Conservation (phyloP, 2,797 vertebrate genomes). For the Onychomys leucogaster region DNA sequence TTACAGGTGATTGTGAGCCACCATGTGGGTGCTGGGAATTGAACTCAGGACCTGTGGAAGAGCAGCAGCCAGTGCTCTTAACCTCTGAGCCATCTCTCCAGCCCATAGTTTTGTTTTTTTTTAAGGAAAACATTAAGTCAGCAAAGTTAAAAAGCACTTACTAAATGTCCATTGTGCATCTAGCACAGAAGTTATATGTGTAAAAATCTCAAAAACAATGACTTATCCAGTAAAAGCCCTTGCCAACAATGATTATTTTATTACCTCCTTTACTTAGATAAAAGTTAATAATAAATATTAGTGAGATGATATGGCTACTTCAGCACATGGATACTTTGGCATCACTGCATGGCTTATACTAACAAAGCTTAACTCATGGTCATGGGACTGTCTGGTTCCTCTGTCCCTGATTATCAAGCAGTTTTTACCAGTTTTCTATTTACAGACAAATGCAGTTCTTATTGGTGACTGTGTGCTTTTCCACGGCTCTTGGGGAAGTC, state of each 20-base stretch:
- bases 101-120: not conserved
- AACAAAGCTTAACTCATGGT: constrained; percentile 16
- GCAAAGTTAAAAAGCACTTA: constrained; percentile 24
- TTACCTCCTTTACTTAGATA: not conserved
- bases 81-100: no score
- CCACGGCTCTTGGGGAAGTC: not conserved
- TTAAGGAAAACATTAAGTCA: not conserved
- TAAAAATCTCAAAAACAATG: not conserved
- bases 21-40: no score
- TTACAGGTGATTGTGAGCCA: no score
- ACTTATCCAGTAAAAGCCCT: not conserved
- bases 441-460: not conserved
- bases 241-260: not conserved
- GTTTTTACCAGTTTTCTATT: not conserved
- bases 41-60: no score
- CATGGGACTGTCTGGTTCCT: not conserved
- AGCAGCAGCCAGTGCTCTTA: no score
- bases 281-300: constrained; percentile 13
- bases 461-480: not conserved
- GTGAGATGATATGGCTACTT: not conserved
- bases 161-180: constrained; percentile 40
- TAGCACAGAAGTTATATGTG: not conserved
- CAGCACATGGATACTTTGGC: not conserved
- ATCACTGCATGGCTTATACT: not conserved
- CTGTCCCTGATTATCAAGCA: not conserved